phyloP scores from a whole-genome alignment of 1,140 invertebrate species.

The Rhagoletis zephyria region DNA sequence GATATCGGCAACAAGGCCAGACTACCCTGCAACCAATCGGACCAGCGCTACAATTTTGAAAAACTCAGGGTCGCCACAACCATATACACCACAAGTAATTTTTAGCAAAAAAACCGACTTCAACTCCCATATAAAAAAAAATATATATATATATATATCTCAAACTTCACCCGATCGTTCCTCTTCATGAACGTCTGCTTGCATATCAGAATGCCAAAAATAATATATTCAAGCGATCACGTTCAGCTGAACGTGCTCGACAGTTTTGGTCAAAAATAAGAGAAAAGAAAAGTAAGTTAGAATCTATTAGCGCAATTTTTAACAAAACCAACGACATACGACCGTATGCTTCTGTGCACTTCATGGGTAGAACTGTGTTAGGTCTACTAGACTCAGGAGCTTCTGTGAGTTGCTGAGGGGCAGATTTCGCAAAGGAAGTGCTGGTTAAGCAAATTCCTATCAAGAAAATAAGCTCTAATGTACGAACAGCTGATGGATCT shows the following conservation, averaged over 20 bases:
- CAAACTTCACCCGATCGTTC: background rate
- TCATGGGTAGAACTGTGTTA: background rate
- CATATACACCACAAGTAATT: background rate
- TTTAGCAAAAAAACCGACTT: no score
- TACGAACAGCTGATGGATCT: constrained; percentile 25
- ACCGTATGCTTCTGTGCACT: no score
- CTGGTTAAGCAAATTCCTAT: background rate
- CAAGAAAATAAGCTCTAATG: constrained; percentile 10
- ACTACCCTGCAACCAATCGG: no score
- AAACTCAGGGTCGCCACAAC: background rate
- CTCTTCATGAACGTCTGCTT: constrained; percentile 10
- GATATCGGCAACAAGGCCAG: no score
- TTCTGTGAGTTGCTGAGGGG: background rate
- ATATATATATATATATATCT: no score
- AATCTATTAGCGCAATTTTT: background rate
- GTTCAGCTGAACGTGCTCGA: background rate
- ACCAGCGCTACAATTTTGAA: background rate
- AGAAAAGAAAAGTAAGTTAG: no score
- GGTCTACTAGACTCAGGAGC: background rate
- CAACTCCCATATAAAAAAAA: no score
- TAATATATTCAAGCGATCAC: background rate
- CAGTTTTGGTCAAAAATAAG: background rate
- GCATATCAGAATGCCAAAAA: background rate
- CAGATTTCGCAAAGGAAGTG: no score
- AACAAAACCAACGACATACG: background rate